phyloP scores from a whole-genome alignment of 2,113 vertebrate species.

The Dromiciops gliroides region DNA sequence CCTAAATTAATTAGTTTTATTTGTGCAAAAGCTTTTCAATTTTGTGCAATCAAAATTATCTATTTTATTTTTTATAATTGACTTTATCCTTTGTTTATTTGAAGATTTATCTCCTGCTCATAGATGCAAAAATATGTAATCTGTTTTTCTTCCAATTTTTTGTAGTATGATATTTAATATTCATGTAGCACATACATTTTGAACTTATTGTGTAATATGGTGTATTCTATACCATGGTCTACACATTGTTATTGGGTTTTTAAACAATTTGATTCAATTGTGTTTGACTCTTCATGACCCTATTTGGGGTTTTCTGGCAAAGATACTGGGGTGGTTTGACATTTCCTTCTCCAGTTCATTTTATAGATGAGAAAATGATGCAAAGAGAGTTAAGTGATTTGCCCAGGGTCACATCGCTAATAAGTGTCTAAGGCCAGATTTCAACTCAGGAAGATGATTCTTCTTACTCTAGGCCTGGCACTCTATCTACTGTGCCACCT shows the following conservation, averaged over 20 bases:
- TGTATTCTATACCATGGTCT: neutral
- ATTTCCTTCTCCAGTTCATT: neutral
- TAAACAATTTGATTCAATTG: neutral
- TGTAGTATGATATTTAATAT: neutral
- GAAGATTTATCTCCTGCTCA: neutral
- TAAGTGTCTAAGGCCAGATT: neutral
- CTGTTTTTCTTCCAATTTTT: neutral
- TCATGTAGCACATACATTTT: neutral
- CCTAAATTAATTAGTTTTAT: neutral
- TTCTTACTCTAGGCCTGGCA: neutral
- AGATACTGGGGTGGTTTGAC: neutral
- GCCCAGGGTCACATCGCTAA: neutral
- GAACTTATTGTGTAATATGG: neutral
- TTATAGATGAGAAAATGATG: neutral
- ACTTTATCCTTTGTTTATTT: neutral
- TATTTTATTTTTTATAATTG: neutral
- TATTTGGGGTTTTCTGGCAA: neutral
- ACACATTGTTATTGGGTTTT: neutral
- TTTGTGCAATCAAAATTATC: neutral
- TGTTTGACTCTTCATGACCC: neutral
- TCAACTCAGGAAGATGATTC: neutral
- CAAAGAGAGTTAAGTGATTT: neutral
- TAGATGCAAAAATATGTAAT: neutral
- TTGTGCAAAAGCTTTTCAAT: neutral
- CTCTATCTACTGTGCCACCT: neutral